Evolutionary conservation across 2,113 vertebrate species (phyloP).

Genomic region (Otolemur garnettii): DNA sequence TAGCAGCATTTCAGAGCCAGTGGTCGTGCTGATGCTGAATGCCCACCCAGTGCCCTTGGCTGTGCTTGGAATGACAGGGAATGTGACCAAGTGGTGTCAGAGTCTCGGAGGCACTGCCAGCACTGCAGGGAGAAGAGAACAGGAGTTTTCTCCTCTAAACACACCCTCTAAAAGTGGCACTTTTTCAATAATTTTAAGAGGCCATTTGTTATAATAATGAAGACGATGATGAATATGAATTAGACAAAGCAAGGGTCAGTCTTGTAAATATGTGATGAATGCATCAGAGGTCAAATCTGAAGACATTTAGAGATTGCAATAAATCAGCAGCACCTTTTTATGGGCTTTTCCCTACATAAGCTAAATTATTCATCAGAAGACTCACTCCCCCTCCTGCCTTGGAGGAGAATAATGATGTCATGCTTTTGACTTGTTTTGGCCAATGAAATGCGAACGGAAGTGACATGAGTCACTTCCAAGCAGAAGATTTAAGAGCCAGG

Average conservation of each 20-base stretch:
- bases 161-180: not conserved
- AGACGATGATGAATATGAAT: not conserved
- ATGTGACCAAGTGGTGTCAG: not conserved
- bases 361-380: not conserved
- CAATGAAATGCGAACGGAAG: constrained; percentile 33
- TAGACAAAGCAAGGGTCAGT: not conserved
- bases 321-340: not conserved
- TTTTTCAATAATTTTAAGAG: constrained; percentile 52
- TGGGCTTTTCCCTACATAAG: not conserved
- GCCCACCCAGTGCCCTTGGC: not conserved
- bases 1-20: not conserved
- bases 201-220: not conserved
- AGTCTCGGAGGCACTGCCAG: not conserved
- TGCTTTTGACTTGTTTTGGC: not conserved
- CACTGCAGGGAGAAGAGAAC: not conserved
- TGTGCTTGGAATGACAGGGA: not conserved
- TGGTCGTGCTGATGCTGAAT: not conserved
- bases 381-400: not conserved
- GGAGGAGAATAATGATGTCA: not conserved
- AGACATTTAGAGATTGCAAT: not conserved
- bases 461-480: constrained; percentile 32
- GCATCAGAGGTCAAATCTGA: not conserved
- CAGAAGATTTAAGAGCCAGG: not conserved
- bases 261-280: not conserved
- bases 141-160: not conserved